A percentile compares a stretch with the other conserved stretches of the same genome.
Conservation (phyloP, 2,797 vertebrate genomes). For the Potorous gilbertii region DNA sequence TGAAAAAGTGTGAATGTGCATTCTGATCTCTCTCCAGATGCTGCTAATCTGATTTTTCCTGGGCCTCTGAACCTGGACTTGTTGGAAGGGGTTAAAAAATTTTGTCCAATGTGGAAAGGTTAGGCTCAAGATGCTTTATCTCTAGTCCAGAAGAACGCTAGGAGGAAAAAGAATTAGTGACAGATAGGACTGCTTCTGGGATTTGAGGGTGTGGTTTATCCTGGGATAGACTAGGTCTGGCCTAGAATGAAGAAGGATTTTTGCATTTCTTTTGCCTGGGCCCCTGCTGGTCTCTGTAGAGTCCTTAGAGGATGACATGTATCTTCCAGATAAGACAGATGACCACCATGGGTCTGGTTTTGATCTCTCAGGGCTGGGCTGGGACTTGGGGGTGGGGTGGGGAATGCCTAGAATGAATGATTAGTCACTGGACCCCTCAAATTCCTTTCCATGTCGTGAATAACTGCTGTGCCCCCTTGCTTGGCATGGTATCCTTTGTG, state of each 20-base stretch:
- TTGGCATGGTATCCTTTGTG: background rate
- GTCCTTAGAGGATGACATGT: background rate
- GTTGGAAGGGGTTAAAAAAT: background rate
- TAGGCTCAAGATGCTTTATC: background rate
- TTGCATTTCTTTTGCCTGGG: constrained; percentile 8
- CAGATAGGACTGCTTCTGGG: background rate
- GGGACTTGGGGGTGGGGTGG: background rate
- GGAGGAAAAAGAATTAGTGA: background rate
- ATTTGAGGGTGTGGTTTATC: background rate
- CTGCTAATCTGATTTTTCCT: background rate
- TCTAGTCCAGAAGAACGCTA: background rate
- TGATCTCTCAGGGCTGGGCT: background rate
- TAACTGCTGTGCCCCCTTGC: background rate
- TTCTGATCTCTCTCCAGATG: background rate
- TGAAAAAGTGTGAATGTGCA: background rate
- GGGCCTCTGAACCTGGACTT: background rate
- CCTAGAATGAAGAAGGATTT: constrained; percentile 19
- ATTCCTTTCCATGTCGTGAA: background rate
- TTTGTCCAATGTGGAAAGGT: background rate
- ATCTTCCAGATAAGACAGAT: background rate
- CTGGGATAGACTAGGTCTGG: background rate
- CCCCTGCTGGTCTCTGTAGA: background rate
- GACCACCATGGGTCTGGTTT: background rate
- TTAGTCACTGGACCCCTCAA: background rate
- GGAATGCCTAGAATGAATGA: background rate